These are phyloP conservation scores for Meteorus cinctellus DNA, from an alignment of 2,888 invertebrate genomes.

Conservation along the genomic window DNA sequence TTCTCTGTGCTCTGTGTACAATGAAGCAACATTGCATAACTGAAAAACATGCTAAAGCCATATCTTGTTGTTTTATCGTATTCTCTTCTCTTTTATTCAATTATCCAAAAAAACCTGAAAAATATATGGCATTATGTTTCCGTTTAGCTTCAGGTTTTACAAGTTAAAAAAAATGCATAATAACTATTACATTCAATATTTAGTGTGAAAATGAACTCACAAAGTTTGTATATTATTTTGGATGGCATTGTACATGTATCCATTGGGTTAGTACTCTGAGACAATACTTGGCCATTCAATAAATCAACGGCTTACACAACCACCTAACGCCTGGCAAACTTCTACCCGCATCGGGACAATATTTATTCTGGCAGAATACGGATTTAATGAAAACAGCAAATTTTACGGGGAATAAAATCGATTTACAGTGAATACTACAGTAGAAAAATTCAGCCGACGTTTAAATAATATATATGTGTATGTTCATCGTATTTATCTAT, in stretches of 20 bases:
- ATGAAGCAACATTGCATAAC: background rate
- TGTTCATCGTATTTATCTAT: background rate
- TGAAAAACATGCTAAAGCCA: background rate
- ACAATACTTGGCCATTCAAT: constrained; percentile 54
- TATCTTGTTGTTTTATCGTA: background rate
- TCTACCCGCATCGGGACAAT: constrained; percentile 45
- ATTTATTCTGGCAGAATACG: constrained; percentile 44
- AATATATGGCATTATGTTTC: background rate
- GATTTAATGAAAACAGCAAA: constrained; percentile 58
- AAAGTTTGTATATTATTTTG: constrained; percentile 42
- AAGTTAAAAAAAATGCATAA: background rate
- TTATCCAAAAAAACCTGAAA: background rate
- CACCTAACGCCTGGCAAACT: constrained; percentile 42
- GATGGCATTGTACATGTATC: constrained; percentile 15
- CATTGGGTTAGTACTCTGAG: constrained; percentile 31
- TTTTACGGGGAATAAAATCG: constrained; percentile 54
- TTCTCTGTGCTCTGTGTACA: background rate
- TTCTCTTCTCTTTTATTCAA: background rate
- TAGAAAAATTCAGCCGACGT: constrained; percentile 39
- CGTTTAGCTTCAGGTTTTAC: background rate
- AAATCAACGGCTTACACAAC: constrained; percentile 55
- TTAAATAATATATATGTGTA: constrained; percentile 18
- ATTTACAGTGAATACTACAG: constrained; percentile 43
- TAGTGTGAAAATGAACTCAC: constrained; percentile 19
- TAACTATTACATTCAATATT: constrained; percentile 10